Evolutionary conservation across 2,888 invertebrate genomes (phyloP).

Genomic region (Aphelenchoides bicaudatus): DNA sequence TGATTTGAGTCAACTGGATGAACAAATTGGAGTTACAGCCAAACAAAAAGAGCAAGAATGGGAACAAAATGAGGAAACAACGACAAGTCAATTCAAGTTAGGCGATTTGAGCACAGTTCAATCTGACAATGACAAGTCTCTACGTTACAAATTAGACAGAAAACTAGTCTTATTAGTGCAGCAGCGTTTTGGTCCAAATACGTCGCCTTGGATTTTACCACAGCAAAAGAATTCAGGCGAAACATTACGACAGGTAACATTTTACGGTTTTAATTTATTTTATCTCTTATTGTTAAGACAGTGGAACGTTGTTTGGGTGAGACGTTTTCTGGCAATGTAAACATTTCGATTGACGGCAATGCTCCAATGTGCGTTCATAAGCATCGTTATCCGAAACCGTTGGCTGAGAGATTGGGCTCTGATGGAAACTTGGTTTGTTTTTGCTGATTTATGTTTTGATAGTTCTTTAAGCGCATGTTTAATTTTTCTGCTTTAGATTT

Average conservation of each 20-base stretch:
- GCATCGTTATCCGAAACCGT: conserved; percentile 34
- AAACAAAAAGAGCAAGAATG: conserved; percentile 49
- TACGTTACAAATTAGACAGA: conserved; percentile 38
- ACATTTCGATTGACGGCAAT: conserved; percentile 42
- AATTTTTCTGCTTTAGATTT: conserved; percentile 36
- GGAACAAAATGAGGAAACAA: conserved; percentile 26
- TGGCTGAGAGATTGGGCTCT: conserved; percentile 18
- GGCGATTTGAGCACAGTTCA: conserved; percentile 13
- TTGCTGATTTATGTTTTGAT: neutral
- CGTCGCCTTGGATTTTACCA: conserved; percentile 54
- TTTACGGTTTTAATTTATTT: neutral
- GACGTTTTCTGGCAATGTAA: conserved; percentile 31
- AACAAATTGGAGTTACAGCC: conserved; percentile 52
- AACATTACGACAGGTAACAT: conserved; percentile 46
- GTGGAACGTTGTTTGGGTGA: conserved; percentile 47
- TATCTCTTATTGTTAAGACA: conserved; percentile 38
- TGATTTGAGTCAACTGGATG: conserved; percentile 55
- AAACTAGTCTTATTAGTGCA: conserved; percentile 50
- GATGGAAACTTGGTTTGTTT: conserved; percentile 29
- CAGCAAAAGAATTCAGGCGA: conserved; percentile 47
- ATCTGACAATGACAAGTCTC: conserved; percentile 27
- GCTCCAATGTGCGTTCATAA: conserved; percentile 48
- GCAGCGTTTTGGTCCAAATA: conserved; percentile 37
- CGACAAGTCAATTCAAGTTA: conserved; percentile 24
- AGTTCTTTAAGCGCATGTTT: conserved; percentile 7